Evolutionary conservation across 2,888 invertebrate species (phyloP), one percentile per base, ranked within the genome.

Genomic region (Spilarctia lutea): DNA sequence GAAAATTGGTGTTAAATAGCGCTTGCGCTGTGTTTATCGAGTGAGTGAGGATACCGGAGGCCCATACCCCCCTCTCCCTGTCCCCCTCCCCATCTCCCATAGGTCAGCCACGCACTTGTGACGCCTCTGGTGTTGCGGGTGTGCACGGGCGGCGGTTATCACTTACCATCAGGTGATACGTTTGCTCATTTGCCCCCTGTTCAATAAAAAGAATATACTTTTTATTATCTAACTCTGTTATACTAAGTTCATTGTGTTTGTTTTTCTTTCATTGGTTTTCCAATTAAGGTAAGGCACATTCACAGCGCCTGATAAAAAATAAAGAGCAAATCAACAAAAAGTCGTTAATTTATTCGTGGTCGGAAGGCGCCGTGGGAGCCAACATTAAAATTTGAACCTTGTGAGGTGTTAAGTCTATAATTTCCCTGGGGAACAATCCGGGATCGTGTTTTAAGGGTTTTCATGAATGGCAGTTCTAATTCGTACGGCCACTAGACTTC

Each of bases 341-440:
- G 87, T 85, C 85, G 90, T 93, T 94, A 94, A 95, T 94, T 94
- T 94, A 95, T 95, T 93, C 94, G 85, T 81, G 86, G 86, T 87
- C 89, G 86, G 89, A 90, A 90, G 89, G 88, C 89, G 87, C 88
- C 87, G 87, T 81, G 88, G 89, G 88, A 86, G 82, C 86, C 86
- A 90, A 91, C 94, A 94, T 95, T 95, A 96, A 95, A 96, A 94
- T 96, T 95, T 95, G 94, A 94, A 92, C 92, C 93, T 92, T 91
- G 94, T 94, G 95, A 95, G 96, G 95, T 95, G 95, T 89, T 94
- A 95, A 96, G 95, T 94, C 94, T 94, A 94, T 96, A 95, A 96
- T 96, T 96, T 96, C 96, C 95, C 96, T 60, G 52, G 94, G 93
- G 95, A 90, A 91, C 94, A 91, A 95, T 95, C 89, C 91, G 85